Base-by-base conservation (phyloP, 2,888 invertebrate genomes). In the Troides helena region DNA sequence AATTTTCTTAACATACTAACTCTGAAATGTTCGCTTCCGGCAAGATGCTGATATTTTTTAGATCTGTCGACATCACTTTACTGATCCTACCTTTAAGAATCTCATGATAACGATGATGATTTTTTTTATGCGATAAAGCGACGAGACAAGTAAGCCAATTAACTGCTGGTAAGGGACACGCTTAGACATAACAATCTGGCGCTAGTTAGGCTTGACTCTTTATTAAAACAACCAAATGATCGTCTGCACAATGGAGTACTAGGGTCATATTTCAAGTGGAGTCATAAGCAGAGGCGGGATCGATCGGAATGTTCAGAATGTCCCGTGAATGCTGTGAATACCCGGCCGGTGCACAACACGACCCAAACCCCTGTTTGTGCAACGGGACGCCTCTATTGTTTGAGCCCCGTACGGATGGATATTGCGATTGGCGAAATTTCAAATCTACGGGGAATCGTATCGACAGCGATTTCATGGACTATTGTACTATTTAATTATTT, bases 331-430 rank as follows among this genome's bases (percentile, higher is more conserved):
- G 30, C 30, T 61, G 57, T 61, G 65, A 65, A 69, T 69, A 65
- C 69, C 17, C 21, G 30, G 21, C 63, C 53, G 43, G 62, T 30
- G 25, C 25, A 69, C 50, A 63, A 43, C 21, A 69, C 50, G 59
- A 36, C 60, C 56, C 62, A 23, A 56, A 65, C 61, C 36, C 56
- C 46, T 65, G 65, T 65, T 69, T 65, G 64, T 58, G 65, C 65
- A 62, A 36, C 46, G 17, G 39, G 62, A 56, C 65, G 56, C 23
- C 2, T 1, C 57, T 56, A 66, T 69, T 69, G 69, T 69, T 53
- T 61, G 46, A 10, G 18, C 36, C 57, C 65, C 43, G 58, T 18
- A 8, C 62, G 61, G 39, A 62, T 69, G 43, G 61, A 65, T 65
- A 69, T 69, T 58, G 58, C 57, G 58, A 62, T 62, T 62, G 58